A percentile compares a stretch with the other conserved stretches of the same genome.
These are phyloP conservation scores for Streptopelia turtur DNA, from an alignment of 2,797 vertebrate genomes.

Conservation along the genomic window DNA sequence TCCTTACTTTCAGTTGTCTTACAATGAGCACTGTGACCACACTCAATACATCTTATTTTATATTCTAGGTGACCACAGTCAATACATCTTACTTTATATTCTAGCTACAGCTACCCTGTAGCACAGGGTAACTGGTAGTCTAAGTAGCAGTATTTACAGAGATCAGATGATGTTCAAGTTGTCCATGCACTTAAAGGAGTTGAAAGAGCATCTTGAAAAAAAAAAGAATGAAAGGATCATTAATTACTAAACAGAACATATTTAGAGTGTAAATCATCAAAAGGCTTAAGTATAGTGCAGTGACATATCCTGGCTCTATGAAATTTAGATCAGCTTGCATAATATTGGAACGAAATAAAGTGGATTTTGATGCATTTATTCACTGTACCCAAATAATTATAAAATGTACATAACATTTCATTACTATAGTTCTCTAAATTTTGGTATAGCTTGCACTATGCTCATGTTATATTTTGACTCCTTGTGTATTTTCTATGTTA, in stretches of 20 bases:
- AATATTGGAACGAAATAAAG: not conserved
- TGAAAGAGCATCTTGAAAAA: fast-evolving
- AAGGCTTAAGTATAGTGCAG: not conserved
- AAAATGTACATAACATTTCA: not conserved
- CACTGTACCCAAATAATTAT: not conserved
- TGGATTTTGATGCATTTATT: constrained; percentile 16
- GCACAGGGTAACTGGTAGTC: not conserved
- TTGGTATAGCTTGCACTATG: not conserved
- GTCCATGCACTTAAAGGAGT: not conserved
- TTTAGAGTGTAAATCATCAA: not conserved
- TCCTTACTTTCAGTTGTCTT: not conserved
- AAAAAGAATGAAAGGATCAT: not conserved
- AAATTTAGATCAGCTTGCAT: not conserved
- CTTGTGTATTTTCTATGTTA: not conserved
- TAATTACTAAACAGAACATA: not conserved
- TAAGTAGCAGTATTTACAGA: not conserved
- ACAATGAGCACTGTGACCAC: not conserved
- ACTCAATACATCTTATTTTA: not conserved
- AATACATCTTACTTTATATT: not conserved
- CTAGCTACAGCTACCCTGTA: not conserved
- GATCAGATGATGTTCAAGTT: not conserved
- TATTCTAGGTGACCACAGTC: not conserved
- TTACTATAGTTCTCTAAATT: not conserved
- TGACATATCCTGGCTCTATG: not conserved
- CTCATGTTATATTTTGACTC: not conserved